Evolutionary conservation across 2,113 vertebrate genomes (phyloP).

Genomic region (Brachirus orientalis): DNA sequence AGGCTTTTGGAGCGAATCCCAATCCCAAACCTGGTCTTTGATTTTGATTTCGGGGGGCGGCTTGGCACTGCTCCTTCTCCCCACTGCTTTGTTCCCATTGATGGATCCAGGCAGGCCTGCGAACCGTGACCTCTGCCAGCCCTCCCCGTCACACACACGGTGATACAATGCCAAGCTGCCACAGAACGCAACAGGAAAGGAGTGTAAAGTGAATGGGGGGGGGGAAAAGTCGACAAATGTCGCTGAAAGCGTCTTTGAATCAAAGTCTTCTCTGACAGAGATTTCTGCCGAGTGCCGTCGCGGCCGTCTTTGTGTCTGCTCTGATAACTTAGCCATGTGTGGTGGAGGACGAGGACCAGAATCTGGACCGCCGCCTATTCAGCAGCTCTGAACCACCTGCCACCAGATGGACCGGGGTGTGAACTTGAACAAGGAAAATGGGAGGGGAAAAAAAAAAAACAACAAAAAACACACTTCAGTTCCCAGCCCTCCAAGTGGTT

Average conservation of each 20-base stretch:
- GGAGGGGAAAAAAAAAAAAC: neutral
- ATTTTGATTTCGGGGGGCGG: constrained; percentile 82
- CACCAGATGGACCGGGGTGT: constrained; percentile 50
- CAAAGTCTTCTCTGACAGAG: constrained; percentile 79
- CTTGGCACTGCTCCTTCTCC: constrained; percentile 72
- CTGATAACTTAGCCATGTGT: constrained; percentile 80
- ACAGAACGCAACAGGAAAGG: constrained; percentile 47
- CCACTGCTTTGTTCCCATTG: constrained; percentile 80
- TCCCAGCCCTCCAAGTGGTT: constrained; percentile 13
- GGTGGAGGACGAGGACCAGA: constrained; percentile 60
- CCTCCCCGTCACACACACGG: constrained; percentile 75
- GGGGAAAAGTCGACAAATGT: constrained; percentile 38
- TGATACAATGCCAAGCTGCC: constrained; percentile 53
- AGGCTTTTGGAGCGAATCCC: constrained; percentile 79
- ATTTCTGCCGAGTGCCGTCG: constrained; percentile 73
- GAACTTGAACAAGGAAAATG: constrained; percentile 60
- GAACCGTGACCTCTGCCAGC: constrained; percentile 80
- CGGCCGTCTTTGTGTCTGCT: constrained; percentile 69
- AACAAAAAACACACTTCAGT: constrained; percentile 40
- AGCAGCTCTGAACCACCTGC: constrained; percentile 68
- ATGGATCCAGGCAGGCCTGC: constrained; percentile 77
- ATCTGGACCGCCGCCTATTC: constrained; percentile 62
- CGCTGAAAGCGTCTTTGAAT: constrained; percentile 73
- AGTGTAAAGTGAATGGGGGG: constrained; percentile 8
- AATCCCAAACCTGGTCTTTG: constrained; percentile 83